These are phyloP conservation scores for Bombus fervidus DNA, from an alignment of 1,140 invertebrate genomes.

Conservation along the genomic window DNA sequence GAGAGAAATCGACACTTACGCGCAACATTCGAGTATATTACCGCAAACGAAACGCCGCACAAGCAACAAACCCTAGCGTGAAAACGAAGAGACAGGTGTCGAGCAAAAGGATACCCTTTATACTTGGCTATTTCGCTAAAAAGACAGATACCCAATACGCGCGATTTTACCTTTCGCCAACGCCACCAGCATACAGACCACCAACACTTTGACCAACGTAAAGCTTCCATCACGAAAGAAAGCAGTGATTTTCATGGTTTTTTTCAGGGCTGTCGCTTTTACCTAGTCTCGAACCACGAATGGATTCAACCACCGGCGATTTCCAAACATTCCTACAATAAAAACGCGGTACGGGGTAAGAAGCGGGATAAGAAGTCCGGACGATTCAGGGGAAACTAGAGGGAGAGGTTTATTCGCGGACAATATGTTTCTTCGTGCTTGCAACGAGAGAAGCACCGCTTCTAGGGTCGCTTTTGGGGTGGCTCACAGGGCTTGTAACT, in stretches of 20 bases:
- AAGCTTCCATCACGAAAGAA: not conserved
- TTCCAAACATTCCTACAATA: slow-evolving; percentile 13
- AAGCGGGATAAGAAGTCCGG: not conserved
- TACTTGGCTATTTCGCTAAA: not conserved
- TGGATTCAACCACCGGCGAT: slow-evolving; percentile 1
- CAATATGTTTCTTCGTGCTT: slow-evolving; percentile 81
- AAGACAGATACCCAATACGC: slow-evolving; percentile 10
- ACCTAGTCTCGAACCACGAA: not conserved
- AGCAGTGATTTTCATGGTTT: not conserved
- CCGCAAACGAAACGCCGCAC: not conserved
- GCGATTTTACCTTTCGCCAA: slow-evolving; percentile 1
- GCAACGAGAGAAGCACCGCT: slow-evolving; percentile 65
- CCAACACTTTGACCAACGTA: slow-evolving; percentile 2
- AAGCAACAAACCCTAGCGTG: not conserved
- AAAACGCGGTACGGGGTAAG: not conserved
- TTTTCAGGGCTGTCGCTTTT: not conserved
- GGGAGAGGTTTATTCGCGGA: slow-evolving; percentile 74
- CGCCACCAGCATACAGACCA: not conserved
- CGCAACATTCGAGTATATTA: not conserved
- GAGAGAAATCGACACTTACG: not conserved
- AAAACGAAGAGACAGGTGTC: slow-evolving; percentile 14
- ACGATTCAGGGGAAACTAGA: slow-evolving; percentile 16
- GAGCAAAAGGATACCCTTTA: not conserved
- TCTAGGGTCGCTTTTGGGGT: slow-evolving; percentile 72
- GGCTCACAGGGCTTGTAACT: slow-evolving; percentile 78